Percentiles rank a stretch among this genome's conserved stretches.
Evolutionary conservation across 2,888 invertebrate genomes (phyloP).

Genomic region (Eupsilia transversa): DNA sequence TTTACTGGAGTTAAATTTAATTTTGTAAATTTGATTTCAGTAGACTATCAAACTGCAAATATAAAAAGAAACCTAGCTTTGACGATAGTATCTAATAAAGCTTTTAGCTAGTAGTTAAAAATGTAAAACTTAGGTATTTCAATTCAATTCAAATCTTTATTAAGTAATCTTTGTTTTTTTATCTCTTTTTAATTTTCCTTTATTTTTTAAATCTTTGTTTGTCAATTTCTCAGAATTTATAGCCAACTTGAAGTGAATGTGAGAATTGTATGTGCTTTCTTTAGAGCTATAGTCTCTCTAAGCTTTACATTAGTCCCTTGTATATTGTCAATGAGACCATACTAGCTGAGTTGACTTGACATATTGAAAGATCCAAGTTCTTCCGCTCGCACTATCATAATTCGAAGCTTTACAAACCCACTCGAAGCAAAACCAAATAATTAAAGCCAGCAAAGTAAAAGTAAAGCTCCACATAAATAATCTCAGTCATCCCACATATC

Average conservation of each 20-base stretch:
- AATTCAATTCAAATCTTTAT: no score
- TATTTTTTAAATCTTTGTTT: no score
- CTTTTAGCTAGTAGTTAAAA: not conserved
- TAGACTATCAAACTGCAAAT: not conserved
- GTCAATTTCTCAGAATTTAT: not conserved
- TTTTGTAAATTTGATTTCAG: not conserved
- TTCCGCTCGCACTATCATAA: not conserved
- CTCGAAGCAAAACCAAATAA: not conserved
- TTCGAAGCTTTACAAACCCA: not conserved
- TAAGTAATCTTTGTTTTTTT: no score
- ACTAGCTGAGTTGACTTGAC: not conserved
- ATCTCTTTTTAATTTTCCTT: no score
- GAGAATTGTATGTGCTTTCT: not conserved
- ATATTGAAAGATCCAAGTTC: not conserved
- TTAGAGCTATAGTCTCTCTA: not conserved
- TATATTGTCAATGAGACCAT: not conserved
- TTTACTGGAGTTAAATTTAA: slow-evolving; percentile 5
- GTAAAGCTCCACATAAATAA: slow-evolving; percentile 16
- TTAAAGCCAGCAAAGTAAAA: not conserved
- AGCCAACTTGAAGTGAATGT: not conserved
- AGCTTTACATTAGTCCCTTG: not conserved
- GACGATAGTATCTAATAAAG: no score
- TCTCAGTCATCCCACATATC: slow-evolving; percentile 10
- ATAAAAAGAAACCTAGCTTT: no score
- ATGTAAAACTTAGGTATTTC: no score